phyloP scores from a whole-genome alignment of 2,797 vertebrate genomes.

The Molossus molossus region DNA sequence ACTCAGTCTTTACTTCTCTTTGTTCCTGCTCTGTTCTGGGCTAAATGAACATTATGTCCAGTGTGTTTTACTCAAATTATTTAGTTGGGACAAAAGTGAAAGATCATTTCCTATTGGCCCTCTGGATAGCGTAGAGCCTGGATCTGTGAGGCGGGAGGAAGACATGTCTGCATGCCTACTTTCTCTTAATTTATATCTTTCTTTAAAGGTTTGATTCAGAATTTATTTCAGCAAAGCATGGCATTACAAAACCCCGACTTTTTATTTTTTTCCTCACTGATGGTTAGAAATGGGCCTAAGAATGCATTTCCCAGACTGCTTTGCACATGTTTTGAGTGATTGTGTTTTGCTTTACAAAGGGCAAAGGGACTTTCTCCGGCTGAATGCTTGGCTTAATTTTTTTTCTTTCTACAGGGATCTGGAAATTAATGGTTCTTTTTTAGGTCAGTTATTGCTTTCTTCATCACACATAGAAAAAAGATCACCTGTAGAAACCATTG shows the following conservation, averaged over 20 bases:
- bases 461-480: constrained; percentile 7
- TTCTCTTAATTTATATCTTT: background rate
- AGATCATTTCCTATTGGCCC: background rate
- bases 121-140: background rate
- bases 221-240: constrained; percentile 44
- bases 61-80: background rate
- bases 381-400: background rate
- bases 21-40: background rate
- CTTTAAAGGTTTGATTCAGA: constrained; percentile 6
- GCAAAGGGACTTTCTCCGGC: background rate
- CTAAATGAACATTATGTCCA: background rate
- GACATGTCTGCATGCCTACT: background rate
- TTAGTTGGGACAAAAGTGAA: constrained; percentile 41
- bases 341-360: constrained; percentile 34
- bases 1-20: background rate
- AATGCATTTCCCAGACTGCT: background rate
- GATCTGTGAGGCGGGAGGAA: background rate
- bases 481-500: background rate
- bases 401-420: constrained; percentile 9
- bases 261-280: background rate
- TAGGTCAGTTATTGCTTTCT: constrained; percentile 3
- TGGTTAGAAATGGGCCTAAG: constrained; percentile 26
- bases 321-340: constrained; percentile 22
- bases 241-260: background rate
- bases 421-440: constrained; percentile 34